These are phyloP conservation scores for Sebastes cheni DNA, from an alignment of 2,797 vertebrate genomes.

Conservation along the genomic window DNA sequence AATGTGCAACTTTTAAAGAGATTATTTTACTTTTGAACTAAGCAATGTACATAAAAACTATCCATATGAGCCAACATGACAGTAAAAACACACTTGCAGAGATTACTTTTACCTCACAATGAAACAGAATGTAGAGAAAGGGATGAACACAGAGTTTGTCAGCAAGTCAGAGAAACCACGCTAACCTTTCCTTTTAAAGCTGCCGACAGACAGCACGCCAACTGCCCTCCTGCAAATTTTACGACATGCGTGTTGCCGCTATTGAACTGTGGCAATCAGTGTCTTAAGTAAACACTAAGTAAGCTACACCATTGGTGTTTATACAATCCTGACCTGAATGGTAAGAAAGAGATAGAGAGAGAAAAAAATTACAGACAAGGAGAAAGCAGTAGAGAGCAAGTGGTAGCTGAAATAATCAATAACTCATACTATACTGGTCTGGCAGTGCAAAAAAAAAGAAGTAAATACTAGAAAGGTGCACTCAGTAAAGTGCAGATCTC, in stretches of 20 bases:
- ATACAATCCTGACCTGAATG: constrained; percentile 22
- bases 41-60: neutral
- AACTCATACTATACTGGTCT: constrained; percentile 1
- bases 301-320: constrained; percentile 28
- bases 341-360: constrained; percentile 18
- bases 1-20: neutral
- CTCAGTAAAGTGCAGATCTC: neutral
- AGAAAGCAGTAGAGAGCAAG: constrained; percentile 15
- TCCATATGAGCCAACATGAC: neutral
- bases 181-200: neutral
- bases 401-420: constrained; percentile 49
- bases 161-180: neutral
- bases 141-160: neutral
- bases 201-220: neutral
- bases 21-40: neutral
- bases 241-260: constrained; percentile 3
- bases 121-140: neutral
- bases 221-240: neutral
- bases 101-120: neutral
- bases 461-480: neutral
- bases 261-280: constrained; percentile 33
- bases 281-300: constrained; percentile 40
- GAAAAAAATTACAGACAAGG: neutral
- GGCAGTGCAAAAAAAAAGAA: neutral
- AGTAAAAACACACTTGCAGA: neutral